phyloP scores from a whole-genome alignment of 2,113 vertebrate species.

The Prunella fulvescens region DNA sequence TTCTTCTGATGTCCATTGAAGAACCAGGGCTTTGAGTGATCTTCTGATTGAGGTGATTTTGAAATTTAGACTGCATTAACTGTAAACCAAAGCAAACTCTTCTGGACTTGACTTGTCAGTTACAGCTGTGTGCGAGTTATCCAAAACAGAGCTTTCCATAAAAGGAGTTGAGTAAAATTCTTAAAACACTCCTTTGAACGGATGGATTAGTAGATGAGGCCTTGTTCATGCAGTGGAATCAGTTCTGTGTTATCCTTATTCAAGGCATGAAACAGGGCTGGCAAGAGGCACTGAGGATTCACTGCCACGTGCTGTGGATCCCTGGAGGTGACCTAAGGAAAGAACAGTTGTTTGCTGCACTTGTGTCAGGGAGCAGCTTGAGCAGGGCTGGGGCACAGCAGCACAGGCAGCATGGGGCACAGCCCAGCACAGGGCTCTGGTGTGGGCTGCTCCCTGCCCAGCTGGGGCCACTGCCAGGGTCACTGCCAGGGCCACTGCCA shows the following conservation, averaged over 20 bases:
- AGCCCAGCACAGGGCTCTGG: not conserved
- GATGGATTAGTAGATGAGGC: not conserved
- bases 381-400: rapidly evolving
- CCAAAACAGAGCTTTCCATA: not conserved
- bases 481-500: no score
- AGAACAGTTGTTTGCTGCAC: not conserved
- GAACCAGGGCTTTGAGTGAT: not conserved
- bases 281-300: not conserved
- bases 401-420: rapidly evolving
- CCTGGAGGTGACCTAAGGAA: not conserved
- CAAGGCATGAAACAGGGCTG: not conserved
- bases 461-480: no score
- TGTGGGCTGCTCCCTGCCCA: not conserved
- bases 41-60: not conserved
- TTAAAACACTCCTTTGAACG: not conserved
- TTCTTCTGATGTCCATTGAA: not conserved
- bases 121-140: not conserved
- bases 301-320: not conserved
- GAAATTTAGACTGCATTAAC: not conserved
- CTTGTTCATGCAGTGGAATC: not conserved
- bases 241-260: not conserved
- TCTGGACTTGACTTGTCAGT: not conserved
- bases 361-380: not conserved
- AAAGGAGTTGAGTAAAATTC: not conserved
- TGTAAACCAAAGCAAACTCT: not conserved